A percentile compares a stretch with the other conserved stretches of the same genome.
Conservation (phyloP, 2,113 vertebrate genomes). For the Erythrocebus patas region DNA sequence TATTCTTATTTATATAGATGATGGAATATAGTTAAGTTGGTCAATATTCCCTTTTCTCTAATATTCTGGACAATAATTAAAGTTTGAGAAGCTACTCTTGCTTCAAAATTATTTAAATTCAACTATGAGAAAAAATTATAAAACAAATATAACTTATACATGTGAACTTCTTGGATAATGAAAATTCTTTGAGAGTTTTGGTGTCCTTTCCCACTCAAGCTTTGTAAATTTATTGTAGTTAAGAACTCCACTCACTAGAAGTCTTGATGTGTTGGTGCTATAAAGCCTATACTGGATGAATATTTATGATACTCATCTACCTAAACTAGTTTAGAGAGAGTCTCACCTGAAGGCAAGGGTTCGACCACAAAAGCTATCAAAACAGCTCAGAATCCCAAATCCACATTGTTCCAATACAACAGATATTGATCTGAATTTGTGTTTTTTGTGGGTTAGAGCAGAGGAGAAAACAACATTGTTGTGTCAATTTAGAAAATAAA, state of each 20-base stretch:
- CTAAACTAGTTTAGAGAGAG: constrained; percentile 39
- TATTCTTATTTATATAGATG: not conserved
- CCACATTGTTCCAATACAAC: constrained; percentile 31
- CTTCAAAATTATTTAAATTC: not conserved
- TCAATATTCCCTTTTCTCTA: not conserved
- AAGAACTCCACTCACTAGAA: not conserved
- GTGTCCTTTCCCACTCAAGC: not conserved
- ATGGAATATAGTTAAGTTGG: not conserved
- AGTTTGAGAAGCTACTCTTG: not conserved
- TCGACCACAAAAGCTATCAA: constrained; percentile 15
- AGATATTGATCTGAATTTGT: constrained; percentile 41
- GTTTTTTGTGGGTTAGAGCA: constrained; percentile 14
- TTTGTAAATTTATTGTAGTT: not conserved
- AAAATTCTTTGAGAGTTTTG: not conserved
- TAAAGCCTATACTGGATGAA: not conserved
- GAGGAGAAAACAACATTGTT: constrained; percentile 6
- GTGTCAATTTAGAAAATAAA: constrained; percentile 19
- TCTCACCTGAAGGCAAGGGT: constrained; percentile 48
- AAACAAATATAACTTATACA: not conserved
- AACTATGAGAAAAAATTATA: not conserved
- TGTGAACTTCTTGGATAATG: not conserved
- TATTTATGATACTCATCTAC: not conserved
- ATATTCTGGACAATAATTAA: not conserved
- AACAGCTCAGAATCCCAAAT: not conserved
- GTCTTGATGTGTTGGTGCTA: not conserved